Percentiles rank a stretch among this genome's conserved stretches.
Conservation (phyloP, 2,113 vertebrate species). For the Catharus bicknelli region DNA sequence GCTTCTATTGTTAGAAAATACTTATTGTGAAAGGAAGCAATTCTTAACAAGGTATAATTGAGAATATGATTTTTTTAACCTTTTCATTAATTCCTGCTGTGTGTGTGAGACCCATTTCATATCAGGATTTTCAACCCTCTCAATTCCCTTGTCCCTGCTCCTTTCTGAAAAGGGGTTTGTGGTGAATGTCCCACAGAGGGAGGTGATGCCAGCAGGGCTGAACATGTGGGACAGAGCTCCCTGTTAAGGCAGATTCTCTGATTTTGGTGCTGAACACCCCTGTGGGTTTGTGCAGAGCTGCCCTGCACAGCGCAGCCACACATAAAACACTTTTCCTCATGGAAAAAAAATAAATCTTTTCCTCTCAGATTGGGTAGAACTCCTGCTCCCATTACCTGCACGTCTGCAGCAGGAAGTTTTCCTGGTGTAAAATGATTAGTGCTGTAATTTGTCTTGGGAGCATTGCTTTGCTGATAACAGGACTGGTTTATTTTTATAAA, state of each 20-base stretch:
- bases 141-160: neutral
- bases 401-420: neutral
- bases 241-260: neutral
- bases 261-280: neutral
- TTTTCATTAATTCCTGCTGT: neutral
- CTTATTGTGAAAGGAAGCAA: neutral
- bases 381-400: neutral
- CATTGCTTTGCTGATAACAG: slow-evolving; percentile 36
- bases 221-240: neutral
- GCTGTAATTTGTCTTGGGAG: slow-evolving; percentile 32
- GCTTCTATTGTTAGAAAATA: neutral
- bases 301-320: neutral
- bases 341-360: neutral
- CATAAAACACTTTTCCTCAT: neutral
- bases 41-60: neutral
- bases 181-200: neutral
- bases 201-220: neutral
- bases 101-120: neutral
- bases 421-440: neutral
- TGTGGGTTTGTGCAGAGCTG: neutral
- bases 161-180: neutral
- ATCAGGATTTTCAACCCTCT: neutral
- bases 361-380: neutral
- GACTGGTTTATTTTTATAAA: slow-evolving; percentile 1
- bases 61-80: fast-evolving